Base-by-base conservation (phyloP, 2,113 vertebrate genomes). In the Peromyscus polionotus region DNA sequence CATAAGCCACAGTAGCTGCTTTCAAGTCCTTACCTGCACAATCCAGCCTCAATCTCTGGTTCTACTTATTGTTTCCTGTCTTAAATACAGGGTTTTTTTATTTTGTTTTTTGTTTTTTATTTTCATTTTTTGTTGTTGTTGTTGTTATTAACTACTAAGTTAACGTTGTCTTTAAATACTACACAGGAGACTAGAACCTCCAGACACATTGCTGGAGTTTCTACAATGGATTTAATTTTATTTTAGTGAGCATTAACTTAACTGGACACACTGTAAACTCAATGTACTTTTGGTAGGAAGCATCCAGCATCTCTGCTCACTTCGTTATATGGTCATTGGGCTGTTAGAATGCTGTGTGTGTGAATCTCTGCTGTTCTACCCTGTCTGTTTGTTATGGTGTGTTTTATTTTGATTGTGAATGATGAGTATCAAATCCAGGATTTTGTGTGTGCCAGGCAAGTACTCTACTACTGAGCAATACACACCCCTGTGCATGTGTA, bases 221-320 rank as follows among this genome's bases (percentile, higher is more conserved):
- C 54, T 72, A 16, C 6, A 68, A 63, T 87, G 16, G 54, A 20
- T 70, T 84, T 84, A 33, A 26, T 22, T 83, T 94, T 85, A 36
- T 86, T 86, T 90, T 54, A 89, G 31, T 79, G 73, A 67, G 45
- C 48, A 24, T 79, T 90, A 96, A 84, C 42, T 57, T 48, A n/a
- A 75, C 11, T 77, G 57, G 13, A 70, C 7, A 24, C 36, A 85
- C 3, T 76, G 39, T 80, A 91, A 87, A 24, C 3, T 90, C 36
- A 65, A 33, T 95, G n/a, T 83, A 3, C 45, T 96, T 93, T 92
- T 68, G 33, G 20, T 80, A 11, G 6, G n/a, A 77, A 76, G 42
- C 22, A n/a, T 1, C 36, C 76, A 20, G 67, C 36, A 70, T 57
- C 33, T 73, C 16, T 68, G 5, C 68, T 80, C 11, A 22, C 72